A percentile compares a stretch with the other conserved stretches of the same genome.
These are phyloP conservation scores for Slavum lentiscoides DNA, from an alignment of 2,888 invertebrate genomes.

Conservation along the genomic window DNA sequence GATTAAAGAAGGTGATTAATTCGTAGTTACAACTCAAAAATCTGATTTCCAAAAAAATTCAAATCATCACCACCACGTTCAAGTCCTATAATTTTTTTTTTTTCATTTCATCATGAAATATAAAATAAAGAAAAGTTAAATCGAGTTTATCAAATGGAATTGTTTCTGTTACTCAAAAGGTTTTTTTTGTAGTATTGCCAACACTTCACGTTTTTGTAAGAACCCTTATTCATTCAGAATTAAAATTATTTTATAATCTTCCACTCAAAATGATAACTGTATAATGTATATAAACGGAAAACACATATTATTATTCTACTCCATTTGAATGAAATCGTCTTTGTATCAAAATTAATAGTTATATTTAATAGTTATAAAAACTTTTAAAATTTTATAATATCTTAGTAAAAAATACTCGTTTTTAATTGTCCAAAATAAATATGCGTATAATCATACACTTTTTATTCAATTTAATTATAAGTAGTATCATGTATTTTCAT, in stretches of 20 bases:
- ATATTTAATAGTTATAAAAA: not conserved
- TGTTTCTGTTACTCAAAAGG: not conserved
- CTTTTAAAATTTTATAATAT: not conserved
- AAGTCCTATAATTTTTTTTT: not conserved
- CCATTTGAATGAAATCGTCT: not conserved
- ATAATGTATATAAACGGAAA: not conserved
- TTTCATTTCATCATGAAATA: not conserved
- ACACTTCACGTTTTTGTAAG: not conserved
- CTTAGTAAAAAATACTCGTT: not conserved
- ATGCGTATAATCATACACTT: no score
- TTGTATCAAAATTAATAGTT: not conserved
- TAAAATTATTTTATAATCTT: not conserved
- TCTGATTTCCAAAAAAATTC: not conserved
- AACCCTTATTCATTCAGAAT: not conserved
- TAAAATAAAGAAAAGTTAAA: not conserved
- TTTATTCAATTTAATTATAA: no score
- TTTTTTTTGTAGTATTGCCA: conserved; percentile 1
- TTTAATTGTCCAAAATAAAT: not conserved
- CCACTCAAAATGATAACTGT: not conserved
- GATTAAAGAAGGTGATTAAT: no score
- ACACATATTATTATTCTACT: not conserved
- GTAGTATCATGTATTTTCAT: no score
- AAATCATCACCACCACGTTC: not conserved
- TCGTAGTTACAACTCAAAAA: no score
- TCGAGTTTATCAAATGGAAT: not conserved